Evolutionary conservation across 2,888 invertebrate species (phyloP).

Genomic region (Pandemis cinnamomeana): DNA sequence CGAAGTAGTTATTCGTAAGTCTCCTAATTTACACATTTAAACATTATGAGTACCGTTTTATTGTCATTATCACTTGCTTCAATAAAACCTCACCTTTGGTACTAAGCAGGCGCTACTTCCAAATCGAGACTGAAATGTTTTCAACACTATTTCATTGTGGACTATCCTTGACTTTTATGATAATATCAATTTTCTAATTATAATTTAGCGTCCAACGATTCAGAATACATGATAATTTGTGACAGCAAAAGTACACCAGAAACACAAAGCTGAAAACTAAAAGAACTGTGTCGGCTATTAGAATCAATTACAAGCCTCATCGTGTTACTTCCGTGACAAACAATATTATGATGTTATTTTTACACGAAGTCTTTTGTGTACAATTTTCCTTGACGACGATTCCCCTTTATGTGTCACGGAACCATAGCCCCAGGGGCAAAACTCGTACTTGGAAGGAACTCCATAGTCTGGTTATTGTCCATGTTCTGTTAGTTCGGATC

Average conservation of each 20-base stretch:
- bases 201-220: no score
- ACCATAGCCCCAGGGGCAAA: not conserved
- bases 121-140: no score
- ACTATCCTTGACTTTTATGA: no score
- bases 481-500: conserved; percentile 26
- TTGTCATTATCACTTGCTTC: no score
- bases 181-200: no score
- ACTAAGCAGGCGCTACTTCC: no score
- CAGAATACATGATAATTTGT: no score
- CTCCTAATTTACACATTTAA: no score
- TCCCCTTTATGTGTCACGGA: conserved; percentile 5
- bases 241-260: not conserved
- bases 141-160: no score
- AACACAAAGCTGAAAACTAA: not conserved
- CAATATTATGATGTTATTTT: not conserved
- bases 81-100: no score
- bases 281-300: not conserved
- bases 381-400: not conserved
- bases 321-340: not conserved
- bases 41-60: no score
- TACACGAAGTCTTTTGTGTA: not conserved
- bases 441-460: not conserved
- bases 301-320: not conserved
- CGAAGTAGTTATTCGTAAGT: no score
- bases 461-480: conserved; percentile 26